Evolutionary conservation across 37 sponge, comb jelly and placozoan genomes (phyloP).

Genomic region (Beroe ovata): DNA sequence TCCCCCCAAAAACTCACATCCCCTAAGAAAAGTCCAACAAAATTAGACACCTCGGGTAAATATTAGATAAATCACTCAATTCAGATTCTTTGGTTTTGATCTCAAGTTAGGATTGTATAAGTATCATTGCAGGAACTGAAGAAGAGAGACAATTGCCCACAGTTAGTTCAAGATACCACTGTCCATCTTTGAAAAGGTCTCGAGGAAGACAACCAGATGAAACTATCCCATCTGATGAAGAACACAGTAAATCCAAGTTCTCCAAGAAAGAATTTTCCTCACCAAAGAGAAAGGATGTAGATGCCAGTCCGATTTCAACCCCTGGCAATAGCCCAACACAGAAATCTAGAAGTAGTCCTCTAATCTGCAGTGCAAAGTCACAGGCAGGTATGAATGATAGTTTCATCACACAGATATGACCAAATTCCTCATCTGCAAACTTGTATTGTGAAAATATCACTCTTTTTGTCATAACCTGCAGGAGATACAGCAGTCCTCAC

Average conservation of each 20-base stretch:
- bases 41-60: neutral
- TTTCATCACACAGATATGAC: too few species aligned
- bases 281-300: neutral
- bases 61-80: too few species aligned
- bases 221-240: slow-evolving; percentile 22
- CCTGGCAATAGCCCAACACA: slow-evolving; percentile 23
- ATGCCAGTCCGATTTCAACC: neutral
- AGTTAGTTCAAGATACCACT: slow-evolving; percentile 44
- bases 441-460: too few species aligned
- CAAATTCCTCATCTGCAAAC: too few species aligned
- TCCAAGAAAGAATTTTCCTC: slow-evolving; percentile 5
- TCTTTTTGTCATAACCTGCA: too few species aligned
- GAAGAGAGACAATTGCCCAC: slow-evolving; percentile 55
- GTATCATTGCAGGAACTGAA: too few species aligned
- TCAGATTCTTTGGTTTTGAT: too few species aligned
- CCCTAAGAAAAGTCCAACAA: neutral
- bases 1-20: neutral
- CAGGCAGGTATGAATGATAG: neutral
- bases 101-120: too few species aligned
- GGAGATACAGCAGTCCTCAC: neutral
- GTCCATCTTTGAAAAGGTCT: slow-evolving; percentile 33
- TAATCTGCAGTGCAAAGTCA: slow-evolving; percentile 20
- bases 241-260: neutral
- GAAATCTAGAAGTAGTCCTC: neutral
- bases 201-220: slow-evolving; percentile 28